Evolutionary conservation across 2,888 invertebrate species (phyloP).

Genomic region (Callosobruchus maculatus): DNA sequence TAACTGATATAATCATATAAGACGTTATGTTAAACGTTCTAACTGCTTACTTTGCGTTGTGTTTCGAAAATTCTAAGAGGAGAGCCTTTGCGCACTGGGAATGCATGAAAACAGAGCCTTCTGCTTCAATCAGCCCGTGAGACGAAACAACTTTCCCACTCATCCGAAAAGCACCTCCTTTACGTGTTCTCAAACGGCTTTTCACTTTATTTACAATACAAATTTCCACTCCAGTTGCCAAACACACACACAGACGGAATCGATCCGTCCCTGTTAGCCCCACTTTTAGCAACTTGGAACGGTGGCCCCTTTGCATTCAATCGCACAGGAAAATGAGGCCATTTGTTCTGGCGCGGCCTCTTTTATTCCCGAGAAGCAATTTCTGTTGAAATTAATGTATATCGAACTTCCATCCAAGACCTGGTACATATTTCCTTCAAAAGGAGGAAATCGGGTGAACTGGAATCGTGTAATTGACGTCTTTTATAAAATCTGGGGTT

Average conservation of each 20-base stretch:
- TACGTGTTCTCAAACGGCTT: background rate
- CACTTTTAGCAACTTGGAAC: background rate
- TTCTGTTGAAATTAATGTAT: background rate
- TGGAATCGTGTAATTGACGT: background rate
- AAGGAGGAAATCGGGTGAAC: background rate
- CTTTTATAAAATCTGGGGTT: background rate
- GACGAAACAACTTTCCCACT: too few species aligned
- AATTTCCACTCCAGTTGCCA: background rate
- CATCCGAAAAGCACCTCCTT: too few species aligned
- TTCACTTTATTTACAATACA: background rate
- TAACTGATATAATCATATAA: too few species aligned
- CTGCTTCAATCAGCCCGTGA: too few species aligned
- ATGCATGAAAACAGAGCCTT: too few species aligned
- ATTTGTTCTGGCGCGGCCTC: background rate
- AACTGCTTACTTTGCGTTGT: too few species aligned
- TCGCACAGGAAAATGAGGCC: background rate
- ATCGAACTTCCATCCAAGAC: background rate
- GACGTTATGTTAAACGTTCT: too few species aligned
- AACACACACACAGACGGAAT: background rate
- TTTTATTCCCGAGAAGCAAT: background rate
- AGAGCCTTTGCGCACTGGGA: too few species aligned
- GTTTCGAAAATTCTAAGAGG: too few species aligned
- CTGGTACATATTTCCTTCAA: background rate
- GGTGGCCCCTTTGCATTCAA: background rate
- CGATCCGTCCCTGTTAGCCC: background rate